phyloP scores from a whole-genome alignment of 2,888 invertebrate species.

The Ellobium chinense region DNA sequence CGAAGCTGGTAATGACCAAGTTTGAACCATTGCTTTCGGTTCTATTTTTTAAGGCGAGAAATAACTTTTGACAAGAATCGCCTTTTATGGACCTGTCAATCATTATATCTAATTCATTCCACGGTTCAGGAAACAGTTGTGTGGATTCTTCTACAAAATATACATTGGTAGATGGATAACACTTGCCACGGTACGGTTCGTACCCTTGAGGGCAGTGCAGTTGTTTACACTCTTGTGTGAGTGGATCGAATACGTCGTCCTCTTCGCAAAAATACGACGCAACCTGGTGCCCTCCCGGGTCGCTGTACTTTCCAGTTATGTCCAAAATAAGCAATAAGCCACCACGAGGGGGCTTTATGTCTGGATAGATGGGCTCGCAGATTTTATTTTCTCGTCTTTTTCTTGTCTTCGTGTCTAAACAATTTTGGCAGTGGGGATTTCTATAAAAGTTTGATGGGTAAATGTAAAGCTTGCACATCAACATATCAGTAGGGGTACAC shows the following conservation, averaged over 20 bases:
- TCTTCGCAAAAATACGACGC: conserved; percentile 21
- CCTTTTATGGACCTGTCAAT: not conserved
- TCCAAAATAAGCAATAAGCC: conserved; percentile 27
- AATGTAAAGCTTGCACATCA: conserved; percentile 12
- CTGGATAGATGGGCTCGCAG: not conserved
- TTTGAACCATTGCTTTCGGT: not conserved
- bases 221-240: conserved; percentile 27
- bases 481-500: not conserved
- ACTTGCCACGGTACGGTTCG: conserved; percentile 22
- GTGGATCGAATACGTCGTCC: conserved; percentile 43
- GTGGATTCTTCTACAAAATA: not conserved
- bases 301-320: conserved; percentile 3
- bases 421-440: conserved; percentile 15
- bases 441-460: not conserved
- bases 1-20: no score
- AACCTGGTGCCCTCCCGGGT: not conserved
- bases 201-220: conserved; percentile 35
- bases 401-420: not conserved
- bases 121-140: conserved; percentile 28
- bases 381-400: not conserved
- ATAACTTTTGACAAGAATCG: not conserved
- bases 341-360: not conserved
- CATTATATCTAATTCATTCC: not conserved
- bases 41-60: not conserved
- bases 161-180: not conserved